A percentile compares a stretch with the other conserved stretches of the same genome.
Conservation (phyloP, 64 coral and sea anemone species). For the Trachythela sp. region DNA sequence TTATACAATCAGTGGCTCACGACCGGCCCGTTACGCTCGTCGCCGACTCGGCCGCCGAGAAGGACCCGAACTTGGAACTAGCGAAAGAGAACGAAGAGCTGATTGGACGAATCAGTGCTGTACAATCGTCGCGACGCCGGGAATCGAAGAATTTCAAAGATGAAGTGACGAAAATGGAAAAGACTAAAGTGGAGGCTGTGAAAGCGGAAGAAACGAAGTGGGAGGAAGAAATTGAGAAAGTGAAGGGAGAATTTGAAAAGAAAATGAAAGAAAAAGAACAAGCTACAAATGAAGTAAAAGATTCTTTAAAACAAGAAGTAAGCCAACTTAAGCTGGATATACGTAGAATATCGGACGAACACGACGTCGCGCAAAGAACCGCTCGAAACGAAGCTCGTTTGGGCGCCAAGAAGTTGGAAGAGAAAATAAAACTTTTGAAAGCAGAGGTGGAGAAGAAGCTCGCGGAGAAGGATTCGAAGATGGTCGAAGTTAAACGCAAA, state of each 20-base stretch:
- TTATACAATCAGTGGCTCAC: background rate
- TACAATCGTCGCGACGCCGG: background rate
- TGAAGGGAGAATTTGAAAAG: background rate
- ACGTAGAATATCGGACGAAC: background rate
- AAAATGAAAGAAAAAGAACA: background rate
- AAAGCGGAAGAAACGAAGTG: background rate
- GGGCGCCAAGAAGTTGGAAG: background rate
- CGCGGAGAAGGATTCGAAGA: background rate
- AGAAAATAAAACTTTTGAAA: background rate
- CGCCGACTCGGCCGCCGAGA: background rate
- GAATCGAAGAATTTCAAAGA: background rate
- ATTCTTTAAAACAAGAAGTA: background rate
- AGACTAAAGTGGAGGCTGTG: background rate
- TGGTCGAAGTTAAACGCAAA: background rate
- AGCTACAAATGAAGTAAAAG: background rate
- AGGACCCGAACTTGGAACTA: background rate
- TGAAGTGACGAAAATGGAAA: background rate
- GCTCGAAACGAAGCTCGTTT: background rate
- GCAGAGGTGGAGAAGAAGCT: background rate
- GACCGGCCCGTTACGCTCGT: background rate
- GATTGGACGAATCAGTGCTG: background rate
- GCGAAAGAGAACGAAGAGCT: slow-evolving; percentile 17
- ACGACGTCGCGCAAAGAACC: background rate
- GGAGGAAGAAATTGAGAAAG: background rate
- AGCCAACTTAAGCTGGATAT: background rate